Evolutionary conservation across 2,888 invertebrate species (phyloP).

Genomic region (Erpobdella octoculata): DNA sequence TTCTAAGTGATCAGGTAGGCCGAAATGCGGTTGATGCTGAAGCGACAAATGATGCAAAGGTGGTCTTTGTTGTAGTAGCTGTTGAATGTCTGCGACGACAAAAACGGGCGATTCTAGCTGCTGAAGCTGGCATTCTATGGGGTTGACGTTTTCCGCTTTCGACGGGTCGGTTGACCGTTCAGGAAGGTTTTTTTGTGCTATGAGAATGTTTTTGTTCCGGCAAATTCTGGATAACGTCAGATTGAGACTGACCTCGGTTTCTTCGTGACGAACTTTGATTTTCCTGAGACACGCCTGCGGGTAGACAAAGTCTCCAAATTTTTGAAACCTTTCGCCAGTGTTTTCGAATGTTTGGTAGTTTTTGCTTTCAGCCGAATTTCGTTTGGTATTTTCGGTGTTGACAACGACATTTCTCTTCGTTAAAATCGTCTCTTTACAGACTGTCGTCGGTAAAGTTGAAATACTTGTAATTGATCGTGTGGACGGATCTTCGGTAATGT

Average conservation of each 20-base stretch:
- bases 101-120: background rate
- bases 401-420: background rate
- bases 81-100: background rate
- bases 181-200: background rate
- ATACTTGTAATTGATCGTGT: background rate
- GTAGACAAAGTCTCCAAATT: background rate
- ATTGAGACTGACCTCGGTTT: conserved; percentile 5
- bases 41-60: background rate
- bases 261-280: conserved; percentile 10
- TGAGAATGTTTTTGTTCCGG: conserved; percentile 10
- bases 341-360: background rate
- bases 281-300: background rate
- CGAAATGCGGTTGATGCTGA: no score
- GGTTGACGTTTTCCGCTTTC: background rate
- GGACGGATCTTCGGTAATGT: background rate
- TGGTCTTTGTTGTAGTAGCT: conserved; percentile 5
- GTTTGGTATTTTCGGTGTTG: background rate
- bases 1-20: background rate
- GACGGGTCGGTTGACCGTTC: background rate
- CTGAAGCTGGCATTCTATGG: background rate
- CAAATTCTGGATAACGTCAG: background rate
- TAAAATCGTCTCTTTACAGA: background rate
- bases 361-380: background rate
- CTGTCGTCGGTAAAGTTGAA: background rate
- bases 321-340: background rate